Evolutionary conservation across 2,113 vertebrate species (phyloP).

Genomic region (Coturnix japonica): DNA sequence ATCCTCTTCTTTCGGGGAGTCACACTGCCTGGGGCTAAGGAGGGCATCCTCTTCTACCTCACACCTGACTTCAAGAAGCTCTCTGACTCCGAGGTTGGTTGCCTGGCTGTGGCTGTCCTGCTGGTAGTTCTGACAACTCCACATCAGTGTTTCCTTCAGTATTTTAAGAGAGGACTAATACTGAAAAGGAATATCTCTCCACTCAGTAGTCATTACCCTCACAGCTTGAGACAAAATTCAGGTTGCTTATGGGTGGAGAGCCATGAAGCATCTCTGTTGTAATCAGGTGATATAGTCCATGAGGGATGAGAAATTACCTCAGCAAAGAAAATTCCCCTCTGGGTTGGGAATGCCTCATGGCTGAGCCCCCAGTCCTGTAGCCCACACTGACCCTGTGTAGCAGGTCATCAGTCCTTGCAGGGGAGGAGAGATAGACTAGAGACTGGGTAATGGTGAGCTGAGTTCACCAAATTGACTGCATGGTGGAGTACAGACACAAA

Average conservation of each 20-base stretch:
- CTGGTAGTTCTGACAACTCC: background rate
- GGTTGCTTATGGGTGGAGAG: background rate
- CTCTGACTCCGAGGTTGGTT: slow-evolving; percentile 82
- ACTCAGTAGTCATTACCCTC: background rate
- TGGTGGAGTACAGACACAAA: background rate
- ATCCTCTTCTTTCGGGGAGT: slow-evolving; percentile 91
- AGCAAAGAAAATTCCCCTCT: rapidly evolving
- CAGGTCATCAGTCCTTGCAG: background rate
- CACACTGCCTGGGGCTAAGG: slow-evolving; percentile 88
- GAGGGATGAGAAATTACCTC: background rate
- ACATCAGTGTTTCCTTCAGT: background rate
- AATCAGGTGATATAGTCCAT: background rate
- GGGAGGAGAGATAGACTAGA: background rate
- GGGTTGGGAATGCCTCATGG: background rate
- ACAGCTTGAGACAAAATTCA: background rate
- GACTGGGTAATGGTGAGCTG: background rate
- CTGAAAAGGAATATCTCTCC: background rate
- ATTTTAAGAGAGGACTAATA: background rate
- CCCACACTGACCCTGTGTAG: rapidly evolving
- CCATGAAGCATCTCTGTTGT: background rate
- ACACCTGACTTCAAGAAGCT: slow-evolving; percentile 91
- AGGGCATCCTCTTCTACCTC: slow-evolving; percentile 90
- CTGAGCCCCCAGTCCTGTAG: background rate
- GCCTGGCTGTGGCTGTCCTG: background rate
- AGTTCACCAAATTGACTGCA: background rate